These are phyloP conservation scores for Napeogenes sylphis DNA, from an alignment of 2,888 invertebrate genomes.

Conservation along the genomic window DNA sequence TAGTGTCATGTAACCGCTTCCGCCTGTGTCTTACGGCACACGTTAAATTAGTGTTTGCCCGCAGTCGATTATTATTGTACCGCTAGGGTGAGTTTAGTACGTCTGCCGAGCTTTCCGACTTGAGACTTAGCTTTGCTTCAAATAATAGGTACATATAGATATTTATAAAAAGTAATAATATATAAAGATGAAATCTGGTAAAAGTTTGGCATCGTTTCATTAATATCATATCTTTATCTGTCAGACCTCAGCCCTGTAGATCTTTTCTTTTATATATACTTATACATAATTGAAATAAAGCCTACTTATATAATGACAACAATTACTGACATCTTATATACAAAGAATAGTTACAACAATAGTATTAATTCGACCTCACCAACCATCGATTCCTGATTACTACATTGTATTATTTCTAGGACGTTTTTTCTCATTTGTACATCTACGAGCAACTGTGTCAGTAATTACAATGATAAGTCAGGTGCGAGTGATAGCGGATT, in stretches of 20 bases:
- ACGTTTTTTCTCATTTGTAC: slow-evolving; percentile 52
- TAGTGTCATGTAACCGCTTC: slow-evolving; percentile 32
- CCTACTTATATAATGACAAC: no score
- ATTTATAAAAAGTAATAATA: background rate
- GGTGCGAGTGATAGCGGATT: slow-evolving; percentile 39
- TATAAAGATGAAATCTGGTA: no score
- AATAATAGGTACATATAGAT: background rate
- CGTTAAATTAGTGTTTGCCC: slow-evolving; percentile 50
- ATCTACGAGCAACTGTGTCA: slow-evolving; percentile 65
- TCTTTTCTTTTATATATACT: no score
- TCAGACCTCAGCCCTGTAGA: no score
- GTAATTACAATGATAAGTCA: slow-evolving; percentile 67
- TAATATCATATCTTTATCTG: background rate
- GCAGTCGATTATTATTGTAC: slow-evolving; percentile 59
- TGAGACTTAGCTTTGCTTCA: background rate
- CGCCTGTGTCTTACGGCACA: slow-evolving; percentile 32
- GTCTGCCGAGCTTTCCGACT: slow-evolving; percentile 13
- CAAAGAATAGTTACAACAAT: background rate
- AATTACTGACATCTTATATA: no score
- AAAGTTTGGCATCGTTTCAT: no score
- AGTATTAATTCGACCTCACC: slow-evolving; percentile 12
- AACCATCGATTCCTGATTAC: slow-evolving; percentile 48
- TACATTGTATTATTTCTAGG: slow-evolving; percentile 56
- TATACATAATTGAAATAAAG: no score
- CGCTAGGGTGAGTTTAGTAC: slow-evolving; percentile 52